These are phyloP conservation scores for Alloscopus bannaensis DNA, from an alignment of 2,888 invertebrate genomes.

Conservation along the genomic window DNA sequence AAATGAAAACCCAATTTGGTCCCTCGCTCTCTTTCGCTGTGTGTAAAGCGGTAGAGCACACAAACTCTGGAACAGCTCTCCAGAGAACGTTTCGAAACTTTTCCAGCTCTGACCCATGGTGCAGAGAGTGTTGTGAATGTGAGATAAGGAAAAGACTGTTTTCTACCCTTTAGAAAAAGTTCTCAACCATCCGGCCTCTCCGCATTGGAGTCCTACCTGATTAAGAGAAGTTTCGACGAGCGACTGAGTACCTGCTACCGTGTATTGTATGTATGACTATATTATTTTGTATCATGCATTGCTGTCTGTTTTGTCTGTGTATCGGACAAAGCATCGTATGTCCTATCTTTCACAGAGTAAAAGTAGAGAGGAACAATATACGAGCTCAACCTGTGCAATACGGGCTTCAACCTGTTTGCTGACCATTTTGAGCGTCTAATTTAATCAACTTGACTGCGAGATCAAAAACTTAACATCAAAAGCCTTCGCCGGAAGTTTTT, in stretches of 20 bases:
- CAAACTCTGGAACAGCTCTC: no score
- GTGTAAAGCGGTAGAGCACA: no score
- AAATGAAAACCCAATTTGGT: no score
- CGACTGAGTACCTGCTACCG: slow-evolving; percentile 2
- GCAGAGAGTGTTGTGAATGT: no score
- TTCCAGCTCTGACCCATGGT: no score
- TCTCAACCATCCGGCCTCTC: not conserved
- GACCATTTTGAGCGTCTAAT: slow-evolving; percentile 60
- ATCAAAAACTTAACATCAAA: slow-evolving; percentile 61
- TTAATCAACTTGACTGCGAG: slow-evolving; percentile 54
- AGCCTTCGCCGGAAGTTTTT: slow-evolving; percentile 48
- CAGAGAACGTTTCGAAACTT: no score
- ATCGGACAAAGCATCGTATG: not conserved
- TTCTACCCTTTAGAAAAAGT: not conserved
- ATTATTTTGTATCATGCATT: not conserved
- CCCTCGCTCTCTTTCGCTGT: no score
- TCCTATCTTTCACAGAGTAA: not conserved
- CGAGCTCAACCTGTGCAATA: slow-evolving; percentile 42
- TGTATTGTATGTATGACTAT: not conserved
- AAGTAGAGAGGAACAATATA: not conserved
- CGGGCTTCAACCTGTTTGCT: slow-evolving; percentile 51
- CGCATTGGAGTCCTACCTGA: slow-evolving; percentile 3
- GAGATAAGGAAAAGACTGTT: no score
- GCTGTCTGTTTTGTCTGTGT: not conserved
- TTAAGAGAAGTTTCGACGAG: slow-evolving; percentile 3